These are phyloP conservation scores for Hyalella azteca DNA, from an alignment of 2,888 invertebrate species.

Conservation along the genomic window DNA sequence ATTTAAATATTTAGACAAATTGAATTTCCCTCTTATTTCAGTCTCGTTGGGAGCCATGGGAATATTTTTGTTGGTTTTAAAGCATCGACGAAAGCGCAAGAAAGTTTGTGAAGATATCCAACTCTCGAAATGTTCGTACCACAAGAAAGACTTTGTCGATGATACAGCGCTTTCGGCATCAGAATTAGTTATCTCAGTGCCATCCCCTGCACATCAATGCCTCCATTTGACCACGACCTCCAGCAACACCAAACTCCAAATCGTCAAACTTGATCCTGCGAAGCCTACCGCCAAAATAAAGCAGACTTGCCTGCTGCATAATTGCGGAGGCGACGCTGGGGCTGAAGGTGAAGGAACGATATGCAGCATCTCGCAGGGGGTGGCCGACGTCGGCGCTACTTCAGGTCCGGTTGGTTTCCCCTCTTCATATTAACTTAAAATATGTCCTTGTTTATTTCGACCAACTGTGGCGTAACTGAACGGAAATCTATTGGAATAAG, in stretches of 20 bases:
- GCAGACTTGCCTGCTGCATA: constrained; percentile 6
- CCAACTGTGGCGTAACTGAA: no score
- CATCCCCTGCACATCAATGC: constrained; percentile 25
- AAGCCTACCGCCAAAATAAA: neutral
- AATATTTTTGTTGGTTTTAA: neutral
- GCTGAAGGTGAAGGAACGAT: neutral
- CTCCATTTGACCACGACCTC: constrained; percentile 17
- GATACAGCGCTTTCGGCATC: constrained; percentile 8
- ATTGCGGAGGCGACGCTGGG: neutral
- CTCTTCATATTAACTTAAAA: no score
- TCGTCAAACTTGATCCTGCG: constrained; percentile 15
- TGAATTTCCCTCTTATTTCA: neutral
- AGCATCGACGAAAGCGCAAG: constrained; percentile 12
- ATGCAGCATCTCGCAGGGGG: constrained; percentile 3
- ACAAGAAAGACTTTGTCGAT: constrained; percentile 11
- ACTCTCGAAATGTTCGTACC: constrained; percentile 13
- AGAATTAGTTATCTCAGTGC: constrained; percentile 2
- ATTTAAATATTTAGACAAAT: no score
- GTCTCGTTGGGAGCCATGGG: constrained; percentile 5
- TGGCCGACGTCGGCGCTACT: neutral
- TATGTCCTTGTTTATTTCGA: no score
- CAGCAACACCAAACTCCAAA: constrained; percentile 24
- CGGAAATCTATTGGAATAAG: no score
- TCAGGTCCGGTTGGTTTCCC: constrained; percentile 11
- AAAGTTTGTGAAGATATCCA: constrained; percentile 20